Evolutionary conservation across 1,140 invertebrate species (phyloP).

Genomic region (Conus ventricosus): DNA sequence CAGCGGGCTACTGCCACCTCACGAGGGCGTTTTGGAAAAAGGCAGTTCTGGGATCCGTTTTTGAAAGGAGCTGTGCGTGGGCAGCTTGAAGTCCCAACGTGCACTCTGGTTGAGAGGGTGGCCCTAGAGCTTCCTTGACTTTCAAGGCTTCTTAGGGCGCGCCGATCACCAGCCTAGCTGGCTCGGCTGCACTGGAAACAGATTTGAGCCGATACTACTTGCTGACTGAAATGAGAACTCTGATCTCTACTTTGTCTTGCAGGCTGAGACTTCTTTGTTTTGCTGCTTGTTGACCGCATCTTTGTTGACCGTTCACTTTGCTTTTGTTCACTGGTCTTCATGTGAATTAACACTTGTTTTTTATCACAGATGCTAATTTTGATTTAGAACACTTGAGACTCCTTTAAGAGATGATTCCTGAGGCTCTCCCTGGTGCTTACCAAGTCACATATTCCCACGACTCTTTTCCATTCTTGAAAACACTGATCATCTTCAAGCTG

Average conservation of each 20-base stretch:
- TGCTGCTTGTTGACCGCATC: not conserved
- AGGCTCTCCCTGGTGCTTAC: not conserved
- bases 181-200: not conserved
- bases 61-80: slow-evolving; percentile 58
- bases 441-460: not conserved
- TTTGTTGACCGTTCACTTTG: not conserved
- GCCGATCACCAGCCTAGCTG: not conserved
- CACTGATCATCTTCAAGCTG: not conserved
- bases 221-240: not conserved
- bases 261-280: not conserved
- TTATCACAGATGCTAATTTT: not conserved
- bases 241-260: not conserved
- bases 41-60: slow-evolving; percentile 49
- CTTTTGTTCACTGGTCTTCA: not conserved
- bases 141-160: slow-evolving; percentile 10
- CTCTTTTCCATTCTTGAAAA: not conserved
- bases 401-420: not conserved
- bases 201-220: not conserved
- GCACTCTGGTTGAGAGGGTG: not conserved
- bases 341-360: not conserved
- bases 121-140: not conserved
- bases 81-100: slow-evolving; percentile 10
- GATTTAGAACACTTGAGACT: not conserved
- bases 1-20: slow-evolving; percentile 23
- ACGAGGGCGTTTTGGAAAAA: slow-evolving; percentile 42